A percentile compares a stretch with the other conserved stretches of the same genome.
These are phyloP conservation scores for Calephelis perditalis DNA, from an alignment of 2,888 invertebrate species.

Conservation along the genomic window DNA sequence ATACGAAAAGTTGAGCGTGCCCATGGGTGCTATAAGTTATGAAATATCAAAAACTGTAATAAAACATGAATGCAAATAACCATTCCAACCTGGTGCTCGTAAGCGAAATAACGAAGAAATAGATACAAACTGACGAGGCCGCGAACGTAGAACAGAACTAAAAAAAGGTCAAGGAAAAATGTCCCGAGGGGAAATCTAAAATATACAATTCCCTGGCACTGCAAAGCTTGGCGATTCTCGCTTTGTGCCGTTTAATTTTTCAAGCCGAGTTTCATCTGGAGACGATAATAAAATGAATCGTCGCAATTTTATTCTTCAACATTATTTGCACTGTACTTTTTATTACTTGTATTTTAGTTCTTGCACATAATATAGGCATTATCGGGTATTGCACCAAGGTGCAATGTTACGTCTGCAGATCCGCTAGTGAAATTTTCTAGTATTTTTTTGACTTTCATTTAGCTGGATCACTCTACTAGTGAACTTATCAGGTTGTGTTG, in stretches of 20 bases:
- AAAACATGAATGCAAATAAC: neutral
- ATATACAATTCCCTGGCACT: constrained; percentile 6
- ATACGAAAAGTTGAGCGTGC: too few relatives aligned
- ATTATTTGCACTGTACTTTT: neutral
- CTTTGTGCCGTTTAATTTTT: constrained; percentile 11
- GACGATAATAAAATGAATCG: constrained; percentile 6
- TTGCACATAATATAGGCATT: too few relatives aligned
- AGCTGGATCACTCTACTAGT: too few relatives aligned
- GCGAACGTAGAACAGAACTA: constrained; percentile 1
- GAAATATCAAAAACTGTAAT: neutral
- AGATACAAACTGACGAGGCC: neutral
- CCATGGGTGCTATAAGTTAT: too few relatives aligned
- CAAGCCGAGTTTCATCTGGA: constrained; percentile 5
- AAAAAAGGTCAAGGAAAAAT: neutral
- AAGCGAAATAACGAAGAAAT: constrained; percentile 4
- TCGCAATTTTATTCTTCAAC: neutral
- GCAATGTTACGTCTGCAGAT: too few relatives aligned
- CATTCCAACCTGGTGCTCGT: neutral
- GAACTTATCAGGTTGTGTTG: too few relatives aligned
- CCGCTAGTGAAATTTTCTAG: too few relatives aligned
- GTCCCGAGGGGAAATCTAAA: constrained; percentile 3
- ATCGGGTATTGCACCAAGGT: too few relatives aligned
- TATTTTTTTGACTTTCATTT: too few relatives aligned
- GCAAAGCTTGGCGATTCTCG: constrained; percentile 7
- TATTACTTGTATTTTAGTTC: too few relatives aligned